These are phyloP conservation scores for Mormyrops attenuatus DNA, from an alignment of 2,797 vertebrate genomes.

Conservation along the genomic window DNA sequence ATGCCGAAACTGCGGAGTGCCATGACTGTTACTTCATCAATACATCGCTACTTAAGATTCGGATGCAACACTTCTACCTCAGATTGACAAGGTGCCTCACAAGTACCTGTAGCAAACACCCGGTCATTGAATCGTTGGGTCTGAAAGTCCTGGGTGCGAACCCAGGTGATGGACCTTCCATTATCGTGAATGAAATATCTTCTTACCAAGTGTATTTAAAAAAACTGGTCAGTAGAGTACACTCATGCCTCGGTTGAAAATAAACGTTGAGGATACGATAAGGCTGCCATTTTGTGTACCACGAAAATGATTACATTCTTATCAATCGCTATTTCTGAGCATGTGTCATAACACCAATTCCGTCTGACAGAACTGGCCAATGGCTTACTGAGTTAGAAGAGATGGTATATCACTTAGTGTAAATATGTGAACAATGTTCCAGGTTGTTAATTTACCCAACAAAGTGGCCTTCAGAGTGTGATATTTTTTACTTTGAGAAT, in stretches of 20 bases:
- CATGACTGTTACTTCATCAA: slow-evolving; percentile 34
- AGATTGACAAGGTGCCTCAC: slow-evolving; percentile 22
- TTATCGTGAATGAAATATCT: neutral
- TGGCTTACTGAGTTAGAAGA: neutral
- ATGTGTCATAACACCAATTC: slow-evolving; percentile 7
- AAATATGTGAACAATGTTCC: slow-evolving; percentile 29
- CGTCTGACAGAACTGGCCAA: neutral
- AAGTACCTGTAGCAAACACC: neutral
- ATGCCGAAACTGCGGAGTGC: neutral
- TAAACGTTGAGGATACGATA: neutral
- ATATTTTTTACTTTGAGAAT: slow-evolving; percentile 51
- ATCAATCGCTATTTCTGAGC: neutral
- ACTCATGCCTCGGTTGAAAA: neutral
- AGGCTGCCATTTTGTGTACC: slow-evolving; percentile 12
- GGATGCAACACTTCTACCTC: slow-evolving; percentile 45
- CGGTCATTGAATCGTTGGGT: neutral
- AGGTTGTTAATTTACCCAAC: slow-evolving; percentile 29
- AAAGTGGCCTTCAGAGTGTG: slow-evolving; percentile 41
- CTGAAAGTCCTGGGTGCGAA: neutral
- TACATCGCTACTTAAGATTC: slow-evolving; percentile 25
- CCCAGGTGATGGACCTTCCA: neutral
- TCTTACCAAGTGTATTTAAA: neutral
- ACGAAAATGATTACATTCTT: slow-evolving; percentile 14
- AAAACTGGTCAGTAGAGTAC: neutral
- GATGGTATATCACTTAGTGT: slow-evolving; percentile 29